Evolutionary conservation across 1,140 invertebrate species (phyloP).

Genomic region (Schlechtendalia chinensis): DNA sequence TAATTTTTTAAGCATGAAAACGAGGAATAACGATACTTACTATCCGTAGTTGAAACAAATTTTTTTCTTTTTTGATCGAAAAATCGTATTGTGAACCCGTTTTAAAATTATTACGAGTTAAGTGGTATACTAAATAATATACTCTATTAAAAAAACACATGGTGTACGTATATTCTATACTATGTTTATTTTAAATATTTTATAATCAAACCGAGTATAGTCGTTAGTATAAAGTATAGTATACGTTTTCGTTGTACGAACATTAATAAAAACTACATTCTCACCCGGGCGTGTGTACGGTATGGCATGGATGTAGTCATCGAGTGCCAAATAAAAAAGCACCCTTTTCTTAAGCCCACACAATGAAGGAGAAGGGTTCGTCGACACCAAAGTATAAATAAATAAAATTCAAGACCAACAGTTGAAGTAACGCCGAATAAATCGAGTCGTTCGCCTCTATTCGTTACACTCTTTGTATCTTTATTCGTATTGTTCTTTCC

Average conservation of each 20-base stretch:
- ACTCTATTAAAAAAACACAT: too few relatives aligned
- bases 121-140: too few relatives aligned
- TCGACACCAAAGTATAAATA: constrained; percentile 8
- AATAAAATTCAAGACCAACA: constrained; percentile 36
- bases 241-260: not conserved
- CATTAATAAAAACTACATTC: not conserved
- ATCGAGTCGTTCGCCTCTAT: constrained; percentile 24
- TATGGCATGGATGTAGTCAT: constrained; percentile 16
- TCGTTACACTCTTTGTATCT: not conserved
- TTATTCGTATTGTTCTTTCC: not conserved
- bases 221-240: too few relatives aligned
- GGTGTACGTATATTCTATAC: too few relatives aligned
- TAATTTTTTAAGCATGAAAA: too few relatives aligned
- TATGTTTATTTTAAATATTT: too few relatives aligned
- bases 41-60: too few relatives aligned
- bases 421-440: constrained; percentile 39
- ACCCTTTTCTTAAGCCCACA: not conserved
- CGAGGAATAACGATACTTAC: too few relatives aligned
- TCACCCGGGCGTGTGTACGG: not conserved
- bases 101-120: too few relatives aligned
- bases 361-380: constrained; percentile 12
- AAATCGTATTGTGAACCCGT: too few relatives aligned
- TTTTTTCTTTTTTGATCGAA: too few relatives aligned
- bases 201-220: not conserved
- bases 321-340: constrained; percentile 34